Percentiles rank a stretch among this genome's conserved stretches.
Conservation (phyloP, 1,140 invertebrate genomes). For the Zaprionus ornatus region DNA sequence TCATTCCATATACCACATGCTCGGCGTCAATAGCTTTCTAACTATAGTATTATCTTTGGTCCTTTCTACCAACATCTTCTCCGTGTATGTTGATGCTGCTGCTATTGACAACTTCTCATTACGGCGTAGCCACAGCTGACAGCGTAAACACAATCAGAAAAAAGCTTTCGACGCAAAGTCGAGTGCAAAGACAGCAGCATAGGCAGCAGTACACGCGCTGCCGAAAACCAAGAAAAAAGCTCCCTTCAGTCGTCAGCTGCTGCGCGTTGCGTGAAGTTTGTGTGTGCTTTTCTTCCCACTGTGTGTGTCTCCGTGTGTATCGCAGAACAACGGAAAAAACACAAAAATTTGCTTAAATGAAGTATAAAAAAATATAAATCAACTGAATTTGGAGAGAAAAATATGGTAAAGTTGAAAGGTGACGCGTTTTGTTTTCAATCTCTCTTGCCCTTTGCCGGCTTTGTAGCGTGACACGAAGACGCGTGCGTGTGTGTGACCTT, state of each 20-base stretch:
- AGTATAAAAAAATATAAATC: not conserved
- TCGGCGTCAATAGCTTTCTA: not conserved
- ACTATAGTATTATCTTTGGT: not conserved
- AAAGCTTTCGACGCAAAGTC: constrained; percentile 29
- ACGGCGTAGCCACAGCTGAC: constrained; percentile 39
- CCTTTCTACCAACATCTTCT: not conserved
- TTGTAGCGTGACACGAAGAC: constrained; percentile 20
- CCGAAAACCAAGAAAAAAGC: constrained; percentile 44
- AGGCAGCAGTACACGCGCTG: constrained; percentile 25
- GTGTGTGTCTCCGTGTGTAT: constrained; percentile 1
- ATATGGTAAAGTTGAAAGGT: not conserved
- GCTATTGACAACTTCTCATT: constrained; percentile 15
- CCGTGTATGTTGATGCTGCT: not conserved
- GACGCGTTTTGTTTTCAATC: not conserved
- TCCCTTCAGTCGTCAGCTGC: constrained; percentile 76
- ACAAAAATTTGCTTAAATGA: not conserved
- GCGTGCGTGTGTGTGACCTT: constrained; percentile 41
- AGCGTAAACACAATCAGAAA: constrained; percentile 43
- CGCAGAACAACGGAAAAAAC: constrained; percentile 10
- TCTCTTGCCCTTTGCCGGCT: not conserved
- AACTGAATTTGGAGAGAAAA: not conserved
- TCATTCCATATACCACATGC: not conserved
- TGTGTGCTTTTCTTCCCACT: constrained; percentile 62
- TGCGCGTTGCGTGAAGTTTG: constrained; percentile 79
- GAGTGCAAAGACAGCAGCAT: constrained; percentile 17